Base-by-base conservation (phyloP, 2,888 invertebrate genomes). In the Hoplodrina blanda region DNA sequence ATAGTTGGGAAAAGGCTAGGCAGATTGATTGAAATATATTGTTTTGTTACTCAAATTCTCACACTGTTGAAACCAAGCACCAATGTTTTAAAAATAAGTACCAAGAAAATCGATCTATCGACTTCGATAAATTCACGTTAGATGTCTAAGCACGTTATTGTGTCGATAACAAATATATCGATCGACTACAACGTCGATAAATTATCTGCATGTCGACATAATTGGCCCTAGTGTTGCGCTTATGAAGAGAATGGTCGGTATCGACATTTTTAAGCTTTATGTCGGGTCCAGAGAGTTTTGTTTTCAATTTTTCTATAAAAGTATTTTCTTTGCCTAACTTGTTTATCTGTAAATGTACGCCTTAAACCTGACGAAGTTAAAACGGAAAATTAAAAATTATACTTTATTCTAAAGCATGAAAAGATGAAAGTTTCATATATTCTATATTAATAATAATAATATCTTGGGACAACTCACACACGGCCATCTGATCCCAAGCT, bases 61-160 rank as follows among this genome's bases (percentile, higher is more conserved):
- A 37, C 67, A 49, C 70, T 61, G 55, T 67, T 73, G n/a, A 25
- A 13, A 56, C 4, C 11, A 20, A 19, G 53, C 69, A 64, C 46
- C 11, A n/a, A 33, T 10, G 7, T 52, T 61, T 52, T n/a, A n/a
- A 52, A 62, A 59, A 59, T 4, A 53, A 4, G 15, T 4, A 46
- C 52, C 62, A 61, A 63, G 41, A 15, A 62, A 73, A 30, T 25
- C 50, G 71, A 81, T 75, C 64, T 80, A 73, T 85, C 72, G 67
- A 79, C 77, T 80, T 77, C 46, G 62, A 70, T 73, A 81, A 69
- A 61, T 59, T 50, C 30, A 56, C 61, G 71, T 55, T 68, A 56
- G 69, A 66, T 75, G 61, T 70, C 69, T 70, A 77, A 83, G 85
- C 86, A 80, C 80, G 76, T 79, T 72, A 68, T 76, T 83, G 62